Conservation (phyloP, 1,140 invertebrate genomes). For the Cherax quadricarinatus region DNA sequence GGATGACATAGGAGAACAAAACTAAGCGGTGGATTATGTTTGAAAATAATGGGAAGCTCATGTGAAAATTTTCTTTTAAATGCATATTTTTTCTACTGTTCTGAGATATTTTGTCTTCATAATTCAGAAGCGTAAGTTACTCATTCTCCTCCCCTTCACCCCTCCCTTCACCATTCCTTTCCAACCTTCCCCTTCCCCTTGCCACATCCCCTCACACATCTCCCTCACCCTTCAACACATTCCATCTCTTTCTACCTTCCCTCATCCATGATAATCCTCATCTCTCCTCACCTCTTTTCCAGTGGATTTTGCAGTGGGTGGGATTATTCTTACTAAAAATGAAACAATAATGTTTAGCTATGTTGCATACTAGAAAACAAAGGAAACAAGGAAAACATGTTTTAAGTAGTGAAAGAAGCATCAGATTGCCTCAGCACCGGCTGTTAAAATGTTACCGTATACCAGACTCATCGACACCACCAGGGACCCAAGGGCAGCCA, state of each 20-base stretch:
- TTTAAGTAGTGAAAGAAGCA: too few relatives aligned
- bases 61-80: constrained; percentile 45
- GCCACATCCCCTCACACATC: too few relatives aligned
- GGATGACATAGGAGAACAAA: neutral
- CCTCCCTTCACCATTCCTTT: neutral
- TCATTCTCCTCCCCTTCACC: neutral
- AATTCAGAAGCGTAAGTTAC: constrained; percentile 16
- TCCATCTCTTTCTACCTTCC: neutral
- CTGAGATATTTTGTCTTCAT: constrained; percentile 39
- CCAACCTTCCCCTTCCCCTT: neutral
- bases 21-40: constrained; percentile 22
- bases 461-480: neutral
- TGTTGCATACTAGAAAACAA: too few relatives aligned
- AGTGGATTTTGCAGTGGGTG: too few relatives aligned
- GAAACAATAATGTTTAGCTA: too few relatives aligned
- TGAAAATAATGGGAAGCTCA: constrained; percentile 27
- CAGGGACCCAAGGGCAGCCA: constrained; percentile 1
- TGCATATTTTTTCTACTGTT: constrained; percentile 30
- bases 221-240: neutral
- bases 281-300: too few relatives aligned
- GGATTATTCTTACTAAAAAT: too few relatives aligned
- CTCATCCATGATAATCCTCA: neutral
- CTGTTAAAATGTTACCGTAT: too few relatives aligned
- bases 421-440: too few relatives aligned
- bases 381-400: too few relatives aligned